phyloP scores from a whole-genome alignment of 2,888 invertebrate genomes.

The Erebia ligea region DNA sequence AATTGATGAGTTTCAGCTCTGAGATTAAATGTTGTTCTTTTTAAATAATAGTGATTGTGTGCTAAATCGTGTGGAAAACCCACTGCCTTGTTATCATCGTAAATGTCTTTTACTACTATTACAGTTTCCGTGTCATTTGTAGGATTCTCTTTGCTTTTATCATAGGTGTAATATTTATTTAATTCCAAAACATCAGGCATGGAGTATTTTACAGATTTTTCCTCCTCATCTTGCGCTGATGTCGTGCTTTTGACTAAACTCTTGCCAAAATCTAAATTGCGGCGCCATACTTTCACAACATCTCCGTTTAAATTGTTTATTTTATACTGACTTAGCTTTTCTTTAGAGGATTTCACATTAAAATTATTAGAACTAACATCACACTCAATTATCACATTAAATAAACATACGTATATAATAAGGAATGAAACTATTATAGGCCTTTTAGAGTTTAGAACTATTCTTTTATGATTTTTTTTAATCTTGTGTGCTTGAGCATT shows the following conservation, averaged over 20 bases:
- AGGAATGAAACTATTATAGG: conserved; percentile 64
- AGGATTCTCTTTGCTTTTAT: conserved; percentile 58
- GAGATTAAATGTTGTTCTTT: conserved; percentile 70
- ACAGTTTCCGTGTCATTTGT: conserved; percentile 56
- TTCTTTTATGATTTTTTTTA: conserved; percentile 53
- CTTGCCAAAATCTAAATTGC: conserved; percentile 53
- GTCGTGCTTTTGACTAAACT: conserved; percentile 52
- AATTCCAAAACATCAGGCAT: conserved; percentile 56
- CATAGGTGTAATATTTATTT: conserved; percentile 62
- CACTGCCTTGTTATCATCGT: conserved; percentile 59
- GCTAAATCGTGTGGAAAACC: conserved; percentile 71
- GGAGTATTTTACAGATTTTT: conserved; percentile 57
- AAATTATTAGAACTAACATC: conserved; percentile 74
- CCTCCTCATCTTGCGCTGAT: conserved; percentile 56
- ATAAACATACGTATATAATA: conserved; percentile 68
- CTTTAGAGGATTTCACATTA: conserved; percentile 57
- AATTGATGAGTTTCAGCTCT: conserved; percentile 67
- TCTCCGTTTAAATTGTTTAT: conserved; percentile 50
- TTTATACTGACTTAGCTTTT: conserved; percentile 46
- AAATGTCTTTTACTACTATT: conserved; percentile 49
- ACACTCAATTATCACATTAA: conserved; percentile 79
- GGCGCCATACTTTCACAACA: conserved; percentile 52
- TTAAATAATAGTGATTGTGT: conserved; percentile 65
- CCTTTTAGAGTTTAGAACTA: conserved; percentile 45
- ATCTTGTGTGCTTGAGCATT: conserved; percentile 73